phyloP scores from a whole-genome alignment of 1,140 invertebrate species.

The Eurytemora carolleeae region DNA sequence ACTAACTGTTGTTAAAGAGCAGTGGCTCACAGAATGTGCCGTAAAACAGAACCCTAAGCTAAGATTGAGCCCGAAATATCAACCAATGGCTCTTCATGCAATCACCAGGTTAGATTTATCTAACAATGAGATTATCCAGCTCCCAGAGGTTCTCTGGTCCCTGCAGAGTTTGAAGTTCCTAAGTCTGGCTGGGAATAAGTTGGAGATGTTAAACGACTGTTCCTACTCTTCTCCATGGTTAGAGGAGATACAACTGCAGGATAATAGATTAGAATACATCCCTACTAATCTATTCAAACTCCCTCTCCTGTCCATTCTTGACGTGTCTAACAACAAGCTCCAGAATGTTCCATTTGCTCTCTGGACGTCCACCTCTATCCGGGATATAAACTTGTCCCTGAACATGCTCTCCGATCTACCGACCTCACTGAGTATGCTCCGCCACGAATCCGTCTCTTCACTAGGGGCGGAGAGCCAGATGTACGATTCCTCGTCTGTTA shows the following conservation, averaged over 20 bases:
- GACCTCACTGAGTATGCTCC: conserved; percentile 16
- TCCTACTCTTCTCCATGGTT: conserved; percentile 37
- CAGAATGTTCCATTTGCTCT: conserved; percentile 57
- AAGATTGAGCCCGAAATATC: conserved; percentile 42
- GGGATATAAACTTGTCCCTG: conserved; percentile 72
- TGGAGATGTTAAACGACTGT: conserved; percentile 38
- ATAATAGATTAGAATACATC: conserved; percentile 59
- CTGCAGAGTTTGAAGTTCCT: conserved; percentile 55
- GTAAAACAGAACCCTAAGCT: conserved; percentile 62
- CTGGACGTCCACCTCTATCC: conserved; percentile 69
- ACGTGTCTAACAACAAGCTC: conserved; percentile 86
- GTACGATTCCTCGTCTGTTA: conserved; percentile 1
- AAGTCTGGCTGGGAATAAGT: conserved; percentile 68
- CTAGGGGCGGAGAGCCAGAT: neutral
- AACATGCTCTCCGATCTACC: conserved; percentile 72
- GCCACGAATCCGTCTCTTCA: neutral
- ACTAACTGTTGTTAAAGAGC: conserved; percentile 35
- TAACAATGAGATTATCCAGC: conserved; percentile 54
- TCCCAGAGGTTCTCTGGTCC: conserved; percentile 64
- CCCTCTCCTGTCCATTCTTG: conserved; percentile 54
- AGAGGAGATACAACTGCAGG: conserved; percentile 70
- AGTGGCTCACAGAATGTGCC: conserved; percentile 65
- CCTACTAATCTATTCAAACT: conserved; percentile 58
- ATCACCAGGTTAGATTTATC: conserved; percentile 87
- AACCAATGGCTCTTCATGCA: conserved; percentile 53